Evolutionary conservation across 2,888 invertebrate genomes (phyloP).

Genomic region (Drosophila fulvimacula): DNA sequence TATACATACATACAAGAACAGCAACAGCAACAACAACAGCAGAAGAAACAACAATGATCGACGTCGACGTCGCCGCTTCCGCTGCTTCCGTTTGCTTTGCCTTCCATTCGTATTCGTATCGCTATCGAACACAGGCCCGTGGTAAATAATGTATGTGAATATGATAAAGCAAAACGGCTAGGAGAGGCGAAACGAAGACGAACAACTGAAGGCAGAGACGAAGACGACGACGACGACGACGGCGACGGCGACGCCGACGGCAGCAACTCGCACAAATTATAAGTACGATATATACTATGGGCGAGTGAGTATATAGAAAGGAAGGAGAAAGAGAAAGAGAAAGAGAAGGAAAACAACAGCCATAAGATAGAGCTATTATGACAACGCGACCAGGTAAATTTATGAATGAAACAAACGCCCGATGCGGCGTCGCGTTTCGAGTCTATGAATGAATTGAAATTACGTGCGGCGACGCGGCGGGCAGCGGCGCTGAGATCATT

Average conservation of each 20-base stretch:
- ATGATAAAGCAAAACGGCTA: slow-evolving; percentile 53
- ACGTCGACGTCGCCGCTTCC: slow-evolving; percentile 70
- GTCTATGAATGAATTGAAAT: slow-evolving; percentile 80
- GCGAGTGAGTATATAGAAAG: slow-evolving; percentile 33
- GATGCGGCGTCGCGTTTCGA: slow-evolving; percentile 42
- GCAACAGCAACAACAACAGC: slow-evolving; percentile 35
- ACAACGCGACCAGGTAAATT: slow-evolving; percentile 76
- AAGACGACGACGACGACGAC: slow-evolving; percentile 3
- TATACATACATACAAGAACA: slow-evolving; percentile 48
- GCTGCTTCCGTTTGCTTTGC: slow-evolving; percentile 78
- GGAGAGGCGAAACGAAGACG: slow-evolving; percentile 20
- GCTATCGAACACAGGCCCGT: slow-evolving; percentile 48
- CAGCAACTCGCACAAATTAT: slow-evolving; percentile 30
- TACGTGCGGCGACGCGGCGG: slow-evolving; percentile 66
- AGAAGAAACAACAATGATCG: slow-evolving; percentile 65
- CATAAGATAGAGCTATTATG: slow-evolving; percentile 76
- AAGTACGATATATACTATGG: slow-evolving; percentile 20
- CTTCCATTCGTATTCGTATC: slow-evolving; percentile 55
- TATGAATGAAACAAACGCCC: slow-evolving; percentile 69
- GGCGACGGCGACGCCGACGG: not conserved
- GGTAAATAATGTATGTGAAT: slow-evolving; percentile 52
- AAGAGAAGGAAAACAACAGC: slow-evolving; percentile 37
- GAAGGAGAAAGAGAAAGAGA: slow-evolving; percentile 28
- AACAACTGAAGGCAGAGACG: not conserved
- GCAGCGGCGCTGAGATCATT: slow-evolving; percentile 66